Percentiles rank a stretch among this genome's conserved stretches.
Conservation (phyloP, 2,888 invertebrate species). For the Coleophora deauratella region DNA sequence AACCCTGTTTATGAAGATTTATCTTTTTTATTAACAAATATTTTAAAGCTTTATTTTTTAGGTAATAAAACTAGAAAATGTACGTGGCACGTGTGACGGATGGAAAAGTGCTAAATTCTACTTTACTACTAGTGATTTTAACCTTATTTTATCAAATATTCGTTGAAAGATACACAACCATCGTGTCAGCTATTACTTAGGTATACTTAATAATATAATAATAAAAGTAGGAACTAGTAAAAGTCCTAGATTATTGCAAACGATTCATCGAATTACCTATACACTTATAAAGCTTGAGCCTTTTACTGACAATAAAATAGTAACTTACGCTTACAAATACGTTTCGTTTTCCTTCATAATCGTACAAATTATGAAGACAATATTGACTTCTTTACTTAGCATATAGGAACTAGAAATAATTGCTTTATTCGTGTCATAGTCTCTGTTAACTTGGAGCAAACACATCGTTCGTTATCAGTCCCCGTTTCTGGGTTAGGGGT, state of each 20-base stretch:
- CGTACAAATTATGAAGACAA: constrained; percentile 36
- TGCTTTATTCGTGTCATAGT: background rate
- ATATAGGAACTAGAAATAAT: constrained; percentile 5
- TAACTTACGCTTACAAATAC: too few relatives aligned
- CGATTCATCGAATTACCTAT: too few relatives aligned
- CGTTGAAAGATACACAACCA: constrained; percentile 12
- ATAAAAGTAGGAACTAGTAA: background rate
- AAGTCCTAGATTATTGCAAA: background rate
- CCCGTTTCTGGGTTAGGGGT: too few relatives aligned
- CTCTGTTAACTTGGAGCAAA: too few relatives aligned
- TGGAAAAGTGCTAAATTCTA: constrained; percentile 33
- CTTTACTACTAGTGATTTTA: background rate
- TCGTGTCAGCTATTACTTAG: constrained; percentile 1
- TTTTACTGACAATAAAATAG: too few relatives aligned
- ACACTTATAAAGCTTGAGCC: too few relatives aligned
- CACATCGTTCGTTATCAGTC: too few relatives aligned
- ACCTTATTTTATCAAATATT: constrained; percentile 1
- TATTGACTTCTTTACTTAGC: background rate
- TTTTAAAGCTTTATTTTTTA: constrained; percentile 20
- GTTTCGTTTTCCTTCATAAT: constrained; percentile 21
- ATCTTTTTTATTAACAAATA: too few relatives aligned
- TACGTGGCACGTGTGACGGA: constrained; percentile 40
- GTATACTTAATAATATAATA: background rate
- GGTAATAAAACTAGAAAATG: constrained; percentile 24
- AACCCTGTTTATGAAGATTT: too few relatives aligned